These are phyloP conservation scores for Xestia ashworthii DNA, from an alignment of 2,888 invertebrate species.

Conservation along the genomic window DNA sequence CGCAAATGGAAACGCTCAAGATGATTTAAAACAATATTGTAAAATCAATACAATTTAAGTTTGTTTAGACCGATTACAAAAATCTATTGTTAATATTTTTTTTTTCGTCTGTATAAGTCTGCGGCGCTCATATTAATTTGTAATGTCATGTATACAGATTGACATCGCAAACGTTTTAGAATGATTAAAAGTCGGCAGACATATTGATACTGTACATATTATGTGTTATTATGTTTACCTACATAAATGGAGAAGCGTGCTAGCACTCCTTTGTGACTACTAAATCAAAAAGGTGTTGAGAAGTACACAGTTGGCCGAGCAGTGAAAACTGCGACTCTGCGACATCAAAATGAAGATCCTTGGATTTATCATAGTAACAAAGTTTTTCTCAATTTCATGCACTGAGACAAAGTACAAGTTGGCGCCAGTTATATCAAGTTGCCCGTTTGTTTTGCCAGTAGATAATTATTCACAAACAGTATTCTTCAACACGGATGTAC, in stretches of 20 bases:
- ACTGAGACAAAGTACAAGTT: conserved; percentile 5
- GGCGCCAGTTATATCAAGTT: conserved; percentile 10
- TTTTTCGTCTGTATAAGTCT: background rate
- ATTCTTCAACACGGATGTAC: conserved; percentile 23
- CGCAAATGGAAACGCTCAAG: conserved; percentile 6
- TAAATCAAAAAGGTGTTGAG: background rate
- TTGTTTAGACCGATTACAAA: background rate
- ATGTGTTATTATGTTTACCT: background rate
- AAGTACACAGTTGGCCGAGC: background rate
- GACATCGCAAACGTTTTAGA: conserved; percentile 37
- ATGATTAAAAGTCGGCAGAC: conserved; percentile 25
- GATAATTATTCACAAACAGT: conserved; percentile 33
- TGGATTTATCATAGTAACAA: background rate
- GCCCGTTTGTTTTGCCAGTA: conserved; percentile 33
- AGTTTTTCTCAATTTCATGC: conserved; percentile 12
- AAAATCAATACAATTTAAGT: conserved; percentile 1
- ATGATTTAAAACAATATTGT: conserved; percentile 11
- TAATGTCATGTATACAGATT: conserved; percentile 21
- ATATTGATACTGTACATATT: conserved; percentile 7
- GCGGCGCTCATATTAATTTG: background rate
- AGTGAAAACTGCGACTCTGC: background rate
- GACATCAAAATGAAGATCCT: conserved; percentile 30
- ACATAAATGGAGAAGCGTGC: background rate
- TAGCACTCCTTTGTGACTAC: background rate
- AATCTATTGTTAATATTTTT: background rate